Base-by-base conservation (phyloP, 2,888 invertebrate species). In the Leptothorax acervorum region DNA sequence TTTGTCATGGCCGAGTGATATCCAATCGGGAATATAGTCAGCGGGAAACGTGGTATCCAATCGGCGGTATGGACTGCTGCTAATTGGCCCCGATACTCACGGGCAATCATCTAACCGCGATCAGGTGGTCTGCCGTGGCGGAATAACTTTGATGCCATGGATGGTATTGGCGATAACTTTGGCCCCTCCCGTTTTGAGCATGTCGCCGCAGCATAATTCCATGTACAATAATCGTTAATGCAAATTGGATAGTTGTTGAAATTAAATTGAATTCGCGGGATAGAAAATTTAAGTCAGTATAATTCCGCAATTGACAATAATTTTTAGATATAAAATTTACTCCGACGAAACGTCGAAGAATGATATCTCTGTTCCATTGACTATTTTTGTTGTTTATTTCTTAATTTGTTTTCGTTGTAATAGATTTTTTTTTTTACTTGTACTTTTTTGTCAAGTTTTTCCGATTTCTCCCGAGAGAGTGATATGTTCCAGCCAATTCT, bases 1-100 rank as follows among this genome's bases (percentile, higher is more conserved):
- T 92, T 92, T 89, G 92, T 92, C 91, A 91, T 89, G 93, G 90
- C 84, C 86, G 91, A 92, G 87, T 89, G 91, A 91, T 92, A 92
- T 92, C 92, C 93, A 93, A 93, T 93, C 92, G 90, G 79, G 82
- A 51, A 86, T 84, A 88, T 71, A 84, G 87, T 82, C 82, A 85
- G 83, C 66, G 84, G 81, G 86, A 87, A 55, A 88, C 85, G 86
- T 57, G 85, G 83, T 88, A 87, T 89, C 91, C 90, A 88, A 90
- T 90, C 90, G 90, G 83, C 81, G 85, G 85, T 91, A 86, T 83
- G 86, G 90, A 90, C 91, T 90, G 87, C 87, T 79, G 90, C 93
- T 93, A 93, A 93, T 93, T 93, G 92, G 90, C 87, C 86, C 86
- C 90, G 92, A 93, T 92, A 92, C 88, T 86, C 86, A 63, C 85